These are phyloP conservation scores for Phasianus colchicus DNA, from an alignment of 2,113 vertebrate species.

Conservation along the genomic window DNA sequence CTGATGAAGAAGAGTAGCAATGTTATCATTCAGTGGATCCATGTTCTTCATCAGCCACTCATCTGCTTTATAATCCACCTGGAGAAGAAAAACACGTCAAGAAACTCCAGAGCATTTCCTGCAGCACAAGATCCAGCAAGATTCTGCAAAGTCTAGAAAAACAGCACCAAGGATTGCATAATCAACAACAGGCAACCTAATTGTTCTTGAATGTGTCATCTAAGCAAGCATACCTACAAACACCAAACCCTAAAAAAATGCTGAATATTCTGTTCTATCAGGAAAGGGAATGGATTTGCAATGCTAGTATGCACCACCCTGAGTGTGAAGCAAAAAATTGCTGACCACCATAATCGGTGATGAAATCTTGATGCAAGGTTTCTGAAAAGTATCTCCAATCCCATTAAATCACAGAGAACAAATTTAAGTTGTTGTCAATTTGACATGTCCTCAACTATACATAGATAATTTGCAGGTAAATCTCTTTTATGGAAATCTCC, in stretches of 20 bases:
- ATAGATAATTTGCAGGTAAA: not conserved
- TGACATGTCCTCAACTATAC: not conserved
- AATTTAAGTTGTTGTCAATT: not conserved
- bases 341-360: not conserved
- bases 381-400: not conserved
- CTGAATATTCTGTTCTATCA: not conserved
- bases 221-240: not conserved
- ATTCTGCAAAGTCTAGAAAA: not conserved
- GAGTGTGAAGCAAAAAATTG: not conserved
- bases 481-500: not conserved
- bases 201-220: not conserved
- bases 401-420: not conserved
- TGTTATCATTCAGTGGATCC: constrained; percentile 97
- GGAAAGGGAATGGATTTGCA: not conserved
- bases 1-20: constrained; percentile 93
- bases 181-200: not conserved
- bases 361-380: not conserved
- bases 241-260: not conserved
- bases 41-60: constrained; percentile 99
- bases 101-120: not conserved
- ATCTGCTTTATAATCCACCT: constrained; percentile 98
- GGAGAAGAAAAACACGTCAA: not conserved
- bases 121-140: not conserved
- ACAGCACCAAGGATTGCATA: not conserved
- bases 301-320: not conserved